Percentiles rank a stretch among this genome's conserved stretches.
phyloP scores from a whole-genome alignment of 2,797 vertebrate species.

The Heteromormyrus szaboi region DNA sequence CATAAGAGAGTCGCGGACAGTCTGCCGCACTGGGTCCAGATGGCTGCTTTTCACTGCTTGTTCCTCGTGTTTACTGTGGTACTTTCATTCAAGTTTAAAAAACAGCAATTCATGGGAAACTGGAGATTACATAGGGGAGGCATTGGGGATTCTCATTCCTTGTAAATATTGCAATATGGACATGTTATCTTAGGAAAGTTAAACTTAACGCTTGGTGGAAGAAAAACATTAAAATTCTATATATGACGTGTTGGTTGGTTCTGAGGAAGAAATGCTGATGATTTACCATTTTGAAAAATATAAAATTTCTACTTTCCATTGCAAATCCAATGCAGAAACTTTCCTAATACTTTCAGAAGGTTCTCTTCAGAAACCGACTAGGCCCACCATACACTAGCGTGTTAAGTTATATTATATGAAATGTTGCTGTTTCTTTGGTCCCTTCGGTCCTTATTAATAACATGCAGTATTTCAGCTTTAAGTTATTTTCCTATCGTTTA shows the following conservation, averaged over 20 bases:
- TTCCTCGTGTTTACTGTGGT: constrained; percentile 1
- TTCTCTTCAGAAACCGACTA: not conserved
- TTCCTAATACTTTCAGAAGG: not conserved
- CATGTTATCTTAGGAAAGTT: not conserved
- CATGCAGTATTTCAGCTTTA: not conserved
- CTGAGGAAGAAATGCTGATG: constrained; percentile 4
- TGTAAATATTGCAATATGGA: constrained; percentile 1
- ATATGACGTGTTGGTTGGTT: not conserved
- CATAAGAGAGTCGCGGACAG: constrained; percentile 12
- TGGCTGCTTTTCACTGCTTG: constrained; percentile 13
- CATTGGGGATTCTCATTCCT: not conserved
- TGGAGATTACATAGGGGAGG: not conserved
- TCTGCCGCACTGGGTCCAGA: not conserved
- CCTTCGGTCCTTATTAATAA: not conserved
- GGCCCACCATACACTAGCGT: not conserved
- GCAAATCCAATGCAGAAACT: not conserved
- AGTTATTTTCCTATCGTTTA: not conserved
- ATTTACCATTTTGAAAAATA: constrained; percentile 3
- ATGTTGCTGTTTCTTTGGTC: not conserved
- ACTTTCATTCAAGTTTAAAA: constrained; percentile 25
- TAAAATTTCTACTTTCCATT: not conserved
- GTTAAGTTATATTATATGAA: not conserved
- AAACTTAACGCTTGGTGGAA: not conserved
- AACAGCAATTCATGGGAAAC: not conserved
- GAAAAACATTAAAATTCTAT: not conserved